Evolutionary conservation across 2,113 vertebrate genomes (phyloP), one percentile per base, ranked within the genome.

Genomic region (Engraulis encrasicolus): DNA sequence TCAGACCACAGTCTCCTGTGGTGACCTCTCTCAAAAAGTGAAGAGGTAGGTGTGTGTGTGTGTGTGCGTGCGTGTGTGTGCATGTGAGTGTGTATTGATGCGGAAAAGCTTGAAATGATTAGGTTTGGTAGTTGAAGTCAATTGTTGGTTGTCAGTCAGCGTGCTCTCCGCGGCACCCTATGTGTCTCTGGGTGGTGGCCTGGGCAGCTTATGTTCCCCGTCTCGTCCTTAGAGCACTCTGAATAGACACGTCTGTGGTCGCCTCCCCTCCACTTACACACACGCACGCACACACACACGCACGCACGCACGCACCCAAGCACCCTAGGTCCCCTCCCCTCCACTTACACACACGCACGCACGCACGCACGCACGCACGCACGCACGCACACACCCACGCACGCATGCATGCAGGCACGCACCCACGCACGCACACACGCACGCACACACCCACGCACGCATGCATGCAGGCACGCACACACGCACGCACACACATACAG

Each of bases 81-180:
- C 58, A 11, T 66, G 58, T 11, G n/a, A 90, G 89, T 92, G 91
- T 91, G 88, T 91, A 93, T 92, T 92, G 90, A 93, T 93, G 92
- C 92, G 1, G 92, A 94, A 94, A 92, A 91, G 92, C 91, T 93
- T 92, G 92, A 93, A 94, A 94, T 93, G 92, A 94, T 92, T 91
- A 92, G 89, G 90, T 89, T 90, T 88, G 92, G 90, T 91, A 92
- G 91, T 92, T 91, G 92, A 91, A 92, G 91, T 93, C 92, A 94
- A 93, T 94, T 94, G 93, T 91, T 94, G 93, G 92, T 93, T 95
- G 94, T 95, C 93, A 94, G 92, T 94, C 92, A 94, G 54, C 1
- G 89, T 90, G 91, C 89, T 90, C 85, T 77, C 38, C 40, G 34
- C 27, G 80, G 7, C 71, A 86, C 86, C 87, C 50, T 85, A 87